These are phyloP conservation scores for Acropora yongei DNA, from an alignment of 64 coral and sea anemone genomes.

Conservation along the genomic window DNA sequence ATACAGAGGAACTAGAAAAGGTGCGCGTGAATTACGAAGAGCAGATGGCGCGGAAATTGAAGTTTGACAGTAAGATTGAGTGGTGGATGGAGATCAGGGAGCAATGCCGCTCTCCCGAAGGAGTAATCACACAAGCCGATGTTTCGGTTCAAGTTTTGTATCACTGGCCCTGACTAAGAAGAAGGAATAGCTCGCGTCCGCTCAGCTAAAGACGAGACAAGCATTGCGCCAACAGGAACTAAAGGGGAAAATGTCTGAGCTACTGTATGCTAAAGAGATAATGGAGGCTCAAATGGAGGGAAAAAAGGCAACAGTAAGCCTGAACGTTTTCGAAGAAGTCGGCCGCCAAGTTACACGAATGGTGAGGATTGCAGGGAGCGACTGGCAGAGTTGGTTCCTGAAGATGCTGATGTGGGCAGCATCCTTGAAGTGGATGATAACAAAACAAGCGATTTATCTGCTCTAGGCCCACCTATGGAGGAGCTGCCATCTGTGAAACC, in stretches of 20 bases:
- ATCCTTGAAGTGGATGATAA: too few species aligned
- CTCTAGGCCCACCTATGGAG: too few species aligned
- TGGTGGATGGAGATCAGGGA: background rate
- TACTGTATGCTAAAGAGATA: background rate
- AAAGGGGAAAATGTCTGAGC: background rate
- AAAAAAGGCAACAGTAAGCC: slow-evolving; percentile 6
- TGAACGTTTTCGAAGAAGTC: slow-evolving; percentile 26
- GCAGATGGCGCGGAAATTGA: background rate
- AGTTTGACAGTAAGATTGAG: background rate
- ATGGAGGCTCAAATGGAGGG: slow-evolving; percentile 53
- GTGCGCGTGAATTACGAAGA: background rate
- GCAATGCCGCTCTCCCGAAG: background rate
- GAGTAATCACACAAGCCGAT: background rate
- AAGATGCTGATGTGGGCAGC: too few species aligned
- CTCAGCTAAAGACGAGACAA: background rate
- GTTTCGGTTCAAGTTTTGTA: background rate
- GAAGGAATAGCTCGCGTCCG: background rate
- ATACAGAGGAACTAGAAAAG: background rate
- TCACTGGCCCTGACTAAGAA: background rate
- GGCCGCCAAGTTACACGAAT: too few species aligned
- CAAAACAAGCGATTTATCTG: too few species aligned
- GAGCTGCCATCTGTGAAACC: too few species aligned
- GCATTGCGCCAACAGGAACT: background rate
- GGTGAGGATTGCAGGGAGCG: too few species aligned
- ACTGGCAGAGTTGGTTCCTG: too few species aligned